Evolutionary conservation across 2,113 vertebrate species (phyloP), one percentile per base, ranked within the genome.

Genomic region (Misgurnus mizolepis): DNA sequence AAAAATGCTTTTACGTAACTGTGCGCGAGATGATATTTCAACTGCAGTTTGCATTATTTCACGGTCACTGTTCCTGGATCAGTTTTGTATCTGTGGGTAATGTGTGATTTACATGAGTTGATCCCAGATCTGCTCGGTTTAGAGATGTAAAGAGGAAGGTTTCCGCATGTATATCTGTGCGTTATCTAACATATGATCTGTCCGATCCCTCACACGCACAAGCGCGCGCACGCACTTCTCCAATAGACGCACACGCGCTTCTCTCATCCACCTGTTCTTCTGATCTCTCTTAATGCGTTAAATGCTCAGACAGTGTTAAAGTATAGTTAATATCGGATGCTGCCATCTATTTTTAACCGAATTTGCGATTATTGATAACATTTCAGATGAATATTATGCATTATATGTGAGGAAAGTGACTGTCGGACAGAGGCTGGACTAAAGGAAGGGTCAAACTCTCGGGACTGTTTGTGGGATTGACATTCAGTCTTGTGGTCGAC

Each of bases 121-220:
- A 67, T 70, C 22, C 34, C n/a, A 43, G 41, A 70, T 49, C 40
- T n/a, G 43, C 10, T 10, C 15, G n/a, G 6, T 27, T 47, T 17
- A 27, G 17, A 17, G 6, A 11, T n/a, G 6, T 15, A 34, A 80
- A 61, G 80, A 85, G 84, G 81, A 83, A 85, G 60, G 75, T 74
- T 81, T 85, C 78, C 81, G 34, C 56, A 8, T 75, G 79, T 50
- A 80, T 62, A 56, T 78, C 67, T 74, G 69, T 43, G 64, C 41
- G 40, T 78, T 85, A 80, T 62, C 71, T 27, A 74, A 34, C 79
- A 67, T 72, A 50, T 81, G 70, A 81, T 87, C 69, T 15, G 18
- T 85, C 64, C 73, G 84, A 27, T 17, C 41, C 83, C 65, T 79
- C 85, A 17, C 81, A 82, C 68, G 14, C 70, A 10, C 49, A 81